Base-by-base conservation (phyloP, 1,140 invertebrate species). In the Rhynchophorus ferrugineus region DNA sequence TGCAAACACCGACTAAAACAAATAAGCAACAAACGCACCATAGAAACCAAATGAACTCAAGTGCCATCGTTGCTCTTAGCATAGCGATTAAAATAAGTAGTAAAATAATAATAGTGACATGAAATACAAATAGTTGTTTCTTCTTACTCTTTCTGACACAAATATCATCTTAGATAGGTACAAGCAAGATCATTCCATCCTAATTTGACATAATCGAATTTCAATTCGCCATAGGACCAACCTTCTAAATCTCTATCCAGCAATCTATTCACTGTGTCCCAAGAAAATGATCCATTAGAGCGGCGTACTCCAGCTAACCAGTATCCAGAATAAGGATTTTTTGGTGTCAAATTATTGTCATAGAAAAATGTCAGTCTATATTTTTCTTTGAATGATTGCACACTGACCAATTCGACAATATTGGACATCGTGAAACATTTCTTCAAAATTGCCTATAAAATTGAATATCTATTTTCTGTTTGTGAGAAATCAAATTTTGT, bases 111-210 rank as follows among this genome's bases (percentile, higher is more conserved):
- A n/a, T n/a, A n/a, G n/a, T n/a, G n/a, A n/a, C n/a, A n/a, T n/a
- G n/a, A n/a, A n/a, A n/a, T n/a, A n/a, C n/a, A n/a, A n/a, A n/a
- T n/a, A n/a, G n/a, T n/a, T n/a, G n/a, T n/a, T 29, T 29, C 24
- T 41, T 41, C 20, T 41, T 18, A 18, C 2, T 14, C 9, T 5
- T 17, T 17, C 17, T 41, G 19, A 20, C 38, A 41, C 2, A 41
- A n/a, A 20, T 41, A 41, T 9, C 38, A n/a, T 19, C 38, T 41
- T 1, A 11, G 3, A 18, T 17, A 11, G 18, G 17, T 18, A 20
- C 38, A 41, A 11, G 18, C 17, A 41, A 17, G n/a, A 11, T 19
- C 38, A 8, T 41, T 41, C 38, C 38, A 41, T n/a, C n/a, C n/a
- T n/a, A n/a, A n/a, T 20, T 18, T 3, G 5, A 6, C 24, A 29